phyloP scores from a whole-genome alignment of 2,888 invertebrate species.

The Drosophila kambysellisi region DNA sequence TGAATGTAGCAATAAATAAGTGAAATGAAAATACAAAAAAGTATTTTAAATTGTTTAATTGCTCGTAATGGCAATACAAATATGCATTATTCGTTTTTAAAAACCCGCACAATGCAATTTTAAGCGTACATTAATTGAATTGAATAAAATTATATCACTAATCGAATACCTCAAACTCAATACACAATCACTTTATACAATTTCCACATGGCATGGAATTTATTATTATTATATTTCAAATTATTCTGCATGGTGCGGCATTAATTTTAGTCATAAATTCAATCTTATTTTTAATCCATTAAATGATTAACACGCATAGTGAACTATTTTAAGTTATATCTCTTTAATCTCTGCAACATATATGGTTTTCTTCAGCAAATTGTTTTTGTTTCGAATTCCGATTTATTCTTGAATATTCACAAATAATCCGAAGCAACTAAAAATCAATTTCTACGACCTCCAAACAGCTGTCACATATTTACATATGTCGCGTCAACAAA shows the following conservation, averaged over 20 bases:
- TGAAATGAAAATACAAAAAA: constrained; percentile 16
- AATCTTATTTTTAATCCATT: not conserved
- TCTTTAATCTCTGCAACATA: not conserved
- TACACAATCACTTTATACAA: not conserved
- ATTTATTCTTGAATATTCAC: not conserved
- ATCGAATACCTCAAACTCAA: not conserved
- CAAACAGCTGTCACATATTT: constrained; percentile 68
- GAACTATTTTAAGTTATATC: not conserved
- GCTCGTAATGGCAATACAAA: constrained; percentile 12
- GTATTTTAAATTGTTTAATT: constrained; percentile 39
- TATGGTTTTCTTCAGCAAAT: not conserved
- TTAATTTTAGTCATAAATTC: not conserved
- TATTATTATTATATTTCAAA: not conserved
- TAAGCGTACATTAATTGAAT: not conserved
- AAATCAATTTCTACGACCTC: constrained; percentile 71
- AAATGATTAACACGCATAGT: not conserved
- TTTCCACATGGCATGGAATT: not conserved
- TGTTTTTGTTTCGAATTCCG: constrained; percentile 9
- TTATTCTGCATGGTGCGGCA: not conserved
- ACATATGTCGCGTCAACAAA: constrained; percentile 64
- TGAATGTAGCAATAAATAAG: constrained; percentile 13
- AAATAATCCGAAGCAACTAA: constrained; percentile 15
- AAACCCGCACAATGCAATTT: not conserved
- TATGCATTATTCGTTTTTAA: not conserved
- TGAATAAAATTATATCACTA: not conserved